Conservation (phyloP, 2,797 vertebrate species). For the Xenops minutus region DNA sequence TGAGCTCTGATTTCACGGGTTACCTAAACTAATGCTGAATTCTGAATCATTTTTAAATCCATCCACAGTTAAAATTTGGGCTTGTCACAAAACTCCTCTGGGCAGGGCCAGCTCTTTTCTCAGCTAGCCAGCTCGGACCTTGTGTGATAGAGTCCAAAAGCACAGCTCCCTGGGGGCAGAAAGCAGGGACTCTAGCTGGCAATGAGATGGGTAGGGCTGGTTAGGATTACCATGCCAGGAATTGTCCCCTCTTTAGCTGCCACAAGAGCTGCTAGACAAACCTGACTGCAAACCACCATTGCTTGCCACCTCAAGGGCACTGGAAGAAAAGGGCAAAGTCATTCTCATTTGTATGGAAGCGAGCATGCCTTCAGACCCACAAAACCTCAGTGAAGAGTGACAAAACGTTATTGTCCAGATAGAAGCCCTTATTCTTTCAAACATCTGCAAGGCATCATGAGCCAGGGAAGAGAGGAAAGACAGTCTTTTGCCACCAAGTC, state of each 20-base stretch:
- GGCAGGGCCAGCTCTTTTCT: not conserved
- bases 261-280: not conserved
- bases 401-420: not conserved
- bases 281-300: not conserved
- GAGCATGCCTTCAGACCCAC: not conserved
- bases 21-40: not conserved
- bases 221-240: accelerated
- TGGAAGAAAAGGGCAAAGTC: not conserved
- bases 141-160: not conserved
- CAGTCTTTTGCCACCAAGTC: not conserved
- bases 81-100: not conserved
- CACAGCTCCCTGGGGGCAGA: not conserved
- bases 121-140: not conserved
- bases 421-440: not conserved
- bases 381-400: not conserved
- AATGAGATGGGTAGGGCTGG: not conserved
- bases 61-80: not conserved
- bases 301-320: not conserved
- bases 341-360: not conserved
- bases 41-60: not conserved
- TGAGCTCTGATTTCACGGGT: not conserved
- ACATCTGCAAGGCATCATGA: not conserved
- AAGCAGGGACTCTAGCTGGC: not conserved
- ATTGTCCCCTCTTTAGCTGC: not conserved
- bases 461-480: not conserved